phyloP scores from a whole-genome alignment of 2,888 invertebrate genomes.

The Craniophora ligustri region DNA sequence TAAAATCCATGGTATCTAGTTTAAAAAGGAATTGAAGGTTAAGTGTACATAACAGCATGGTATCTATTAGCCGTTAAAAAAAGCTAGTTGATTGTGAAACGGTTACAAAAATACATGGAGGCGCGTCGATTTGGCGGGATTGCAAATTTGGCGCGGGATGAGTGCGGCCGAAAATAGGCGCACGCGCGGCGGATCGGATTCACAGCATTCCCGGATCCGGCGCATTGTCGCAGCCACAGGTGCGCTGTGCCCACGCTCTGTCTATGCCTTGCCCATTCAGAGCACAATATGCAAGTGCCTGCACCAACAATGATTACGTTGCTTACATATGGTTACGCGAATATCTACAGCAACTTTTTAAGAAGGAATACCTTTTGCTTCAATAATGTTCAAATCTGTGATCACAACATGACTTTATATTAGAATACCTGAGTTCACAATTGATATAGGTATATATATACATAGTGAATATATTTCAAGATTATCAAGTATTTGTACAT shows the following conservation, averaged over 20 bases:
- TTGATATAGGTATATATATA: too few species aligned
- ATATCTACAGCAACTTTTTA: too few species aligned
- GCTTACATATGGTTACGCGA: background rate
- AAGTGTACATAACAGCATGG: conserved; percentile 60
- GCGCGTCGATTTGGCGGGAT: conserved; percentile 85
- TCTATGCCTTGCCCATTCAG: background rate
- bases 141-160: conserved; percentile 87
- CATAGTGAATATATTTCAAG: background rate
- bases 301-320: background rate
- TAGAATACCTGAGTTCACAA: too few species aligned
- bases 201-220: conserved; percentile 79
- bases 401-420: too few species aligned
- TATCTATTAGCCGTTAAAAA: conserved; percentile 58
- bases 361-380: too few species aligned
- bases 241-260: conserved; percentile 41
- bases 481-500: background rate
- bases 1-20: conserved; percentile 22
- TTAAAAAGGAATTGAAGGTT: conserved; percentile 56
- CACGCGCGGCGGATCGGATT: conserved; percentile 83
- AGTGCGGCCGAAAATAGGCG: conserved; percentile 80
- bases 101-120: conserved; percentile 83
- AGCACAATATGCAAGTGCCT: background rate
- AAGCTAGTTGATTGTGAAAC: conserved; percentile 80
- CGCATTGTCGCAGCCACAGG: conserved; percentile 68
- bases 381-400: too few species aligned